Percentiles rank a stretch among this genome's conserved stretches.
Conservation (phyloP, 2,888 invertebrate genomes). For the Chymomyza amoena region DNA sequence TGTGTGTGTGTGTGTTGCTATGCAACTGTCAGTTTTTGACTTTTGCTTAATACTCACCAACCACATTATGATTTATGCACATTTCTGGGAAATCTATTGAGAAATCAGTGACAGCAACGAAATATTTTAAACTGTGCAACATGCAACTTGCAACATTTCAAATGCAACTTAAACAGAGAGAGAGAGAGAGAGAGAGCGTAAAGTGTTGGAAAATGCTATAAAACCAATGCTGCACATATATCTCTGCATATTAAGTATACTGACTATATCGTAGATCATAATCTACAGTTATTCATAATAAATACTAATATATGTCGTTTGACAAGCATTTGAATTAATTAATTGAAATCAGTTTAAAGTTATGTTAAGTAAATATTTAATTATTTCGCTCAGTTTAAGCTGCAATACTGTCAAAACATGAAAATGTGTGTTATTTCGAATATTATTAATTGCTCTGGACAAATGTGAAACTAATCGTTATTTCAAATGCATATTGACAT, state of each 20-base stretch:
- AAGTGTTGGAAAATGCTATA: neutral
- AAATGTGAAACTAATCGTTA: too few species aligned
- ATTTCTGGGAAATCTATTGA: slow-evolving; percentile 65
- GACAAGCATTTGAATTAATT: neutral
- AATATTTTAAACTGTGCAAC: slow-evolving; percentile 25
- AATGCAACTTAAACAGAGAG: slow-evolving; percentile 35
- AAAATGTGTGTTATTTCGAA: neutral
- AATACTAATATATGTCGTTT: neutral
- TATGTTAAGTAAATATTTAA: neutral
- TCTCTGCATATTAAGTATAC: neutral
- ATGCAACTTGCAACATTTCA: neutral
- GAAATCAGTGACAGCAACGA: slow-evolving; percentile 63
- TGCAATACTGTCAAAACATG: neutral
- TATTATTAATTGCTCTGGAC: too few species aligned
- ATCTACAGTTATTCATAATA: neutral
- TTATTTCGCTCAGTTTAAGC: neutral
- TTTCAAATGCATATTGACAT: too few species aligned
- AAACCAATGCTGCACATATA: slow-evolving; percentile 16
- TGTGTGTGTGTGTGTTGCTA: slow-evolving; percentile 13
- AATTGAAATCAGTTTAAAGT: neutral
- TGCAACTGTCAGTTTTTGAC: slow-evolving; percentile 58
- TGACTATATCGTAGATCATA: neutral
- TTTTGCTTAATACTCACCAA: slow-evolving; percentile 56
- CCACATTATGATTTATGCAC: slow-evolving; percentile 62
- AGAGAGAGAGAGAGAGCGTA: neutral